Evolutionary conservation across 2,113 vertebrate species (phyloP).

Genomic region (Gobiocypris rarus): DNA sequence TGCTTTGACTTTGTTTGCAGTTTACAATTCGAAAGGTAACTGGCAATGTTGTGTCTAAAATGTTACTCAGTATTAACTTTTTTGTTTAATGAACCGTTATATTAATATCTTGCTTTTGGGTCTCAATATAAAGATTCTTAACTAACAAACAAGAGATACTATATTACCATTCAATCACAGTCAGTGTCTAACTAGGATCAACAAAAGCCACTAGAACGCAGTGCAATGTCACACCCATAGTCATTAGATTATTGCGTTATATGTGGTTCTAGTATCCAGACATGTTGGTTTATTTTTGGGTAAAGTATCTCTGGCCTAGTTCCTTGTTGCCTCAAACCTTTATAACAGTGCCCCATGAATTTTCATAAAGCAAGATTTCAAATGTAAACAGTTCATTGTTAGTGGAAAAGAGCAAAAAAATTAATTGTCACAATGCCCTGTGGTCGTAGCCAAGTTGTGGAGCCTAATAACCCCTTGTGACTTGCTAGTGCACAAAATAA

Average conservation of each 20-base stretch:
- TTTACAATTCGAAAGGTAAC: neutral
- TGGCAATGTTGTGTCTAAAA: neutral
- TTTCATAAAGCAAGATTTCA: conserved; percentile 38
- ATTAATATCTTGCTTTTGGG: neutral
- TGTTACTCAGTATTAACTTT: neutral
- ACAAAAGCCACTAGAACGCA: neutral
- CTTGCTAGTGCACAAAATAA: conserved; percentile 42
- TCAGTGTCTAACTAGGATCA: neutral
- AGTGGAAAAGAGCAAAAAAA: conserved; percentile 25
- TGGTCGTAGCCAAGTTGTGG: conserved; percentile 32
- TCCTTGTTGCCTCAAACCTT: neutral
- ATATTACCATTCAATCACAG: neutral
- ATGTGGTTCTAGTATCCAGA: conserved; percentile 3
- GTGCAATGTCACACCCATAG: conserved; percentile 5
- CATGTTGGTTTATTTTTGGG: conserved; percentile 38
- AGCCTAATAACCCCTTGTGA: conserved; percentile 17
- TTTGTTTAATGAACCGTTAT: neutral
- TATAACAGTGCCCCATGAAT: conserved; percentile 21
- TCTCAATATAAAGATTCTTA: neutral
- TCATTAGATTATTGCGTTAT: conserved; percentile 39
- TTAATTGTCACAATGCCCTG: conserved; percentile 10
- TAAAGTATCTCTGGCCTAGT: conserved; percentile 16
- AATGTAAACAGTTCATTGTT: conserved; percentile 14
- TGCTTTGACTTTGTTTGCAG: neutral
- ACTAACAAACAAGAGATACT: neutral